Evolutionary conservation across 2,888 invertebrate species (phyloP), one percentile per base, ranked within the genome.

Genomic region (Cryptocephalus moraei): DNA sequence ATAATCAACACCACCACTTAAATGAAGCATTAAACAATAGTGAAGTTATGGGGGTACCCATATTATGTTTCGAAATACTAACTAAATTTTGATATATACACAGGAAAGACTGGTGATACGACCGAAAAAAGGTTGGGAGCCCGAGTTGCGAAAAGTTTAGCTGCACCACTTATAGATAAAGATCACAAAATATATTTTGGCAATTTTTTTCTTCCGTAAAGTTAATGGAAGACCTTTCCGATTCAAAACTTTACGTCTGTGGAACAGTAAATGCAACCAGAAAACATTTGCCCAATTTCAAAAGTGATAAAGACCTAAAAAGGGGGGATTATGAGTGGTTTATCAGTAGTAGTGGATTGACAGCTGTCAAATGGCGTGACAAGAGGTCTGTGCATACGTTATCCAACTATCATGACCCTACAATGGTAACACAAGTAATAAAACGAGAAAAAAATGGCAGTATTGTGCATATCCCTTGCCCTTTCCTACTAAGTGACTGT

Each of bases 41-140:
- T n/a, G n/a, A n/a, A n/a, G n/a, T n/a, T n/a, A n/a, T n/a, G n/a
- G n/a, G n/a, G n/a, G n/a, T n/a, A n/a, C n/a, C n/a, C n/a, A n/a
- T n/a, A n/a, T n/a, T n/a, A n/a, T n/a, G n/a, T n/a, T n/a, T n/a
- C n/a, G n/a, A n/a, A n/a, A n/a, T n/a, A n/a, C n/a, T n/a, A n/a
- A n/a, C n/a, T n/a, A n/a, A n/a, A 41, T 1, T 45, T 45, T 40
- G 32, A 45, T 33, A 45, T 45, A 13, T 45, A 45, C 32, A 40
- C 32, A 36, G 45, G 41, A 11, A 45, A 45, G 39, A 22, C n/a
- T 8, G 32, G 14, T 10, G 39, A 11, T 12, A 34, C 9, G n/a
- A 34, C 34, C 9, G 34, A 34, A 41, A 41, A 11, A 11, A 41
- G 14, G 13, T 41, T 41, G 14, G 41, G 41, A 11, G 41, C 41